A percentile compares a stretch with the other conserved stretches of the same genome.
Evolutionary conservation across 2,113 vertebrate species (phyloP).

Genomic region (Psittacara wagleri): DNA sequence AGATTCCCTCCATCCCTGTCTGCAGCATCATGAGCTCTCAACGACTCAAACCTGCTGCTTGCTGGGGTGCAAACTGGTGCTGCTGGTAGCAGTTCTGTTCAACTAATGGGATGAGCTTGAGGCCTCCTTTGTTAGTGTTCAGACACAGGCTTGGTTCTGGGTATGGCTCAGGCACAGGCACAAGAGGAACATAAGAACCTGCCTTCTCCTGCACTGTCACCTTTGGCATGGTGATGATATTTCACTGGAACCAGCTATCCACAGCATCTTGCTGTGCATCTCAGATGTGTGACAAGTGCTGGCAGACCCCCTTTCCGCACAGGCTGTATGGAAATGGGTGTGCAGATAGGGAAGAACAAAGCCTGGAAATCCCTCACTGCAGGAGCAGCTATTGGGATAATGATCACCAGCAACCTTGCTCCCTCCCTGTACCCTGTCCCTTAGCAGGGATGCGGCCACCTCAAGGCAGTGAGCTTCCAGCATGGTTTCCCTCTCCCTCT

Average conservation of each 20-base stretch:
- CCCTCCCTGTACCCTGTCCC: not conserved
- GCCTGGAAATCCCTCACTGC: not conserved
- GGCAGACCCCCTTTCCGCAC: not conserved
- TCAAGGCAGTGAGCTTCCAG: not conserved
- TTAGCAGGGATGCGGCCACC: not conserved
- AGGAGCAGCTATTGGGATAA: not conserved
- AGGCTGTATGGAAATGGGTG: not conserved
- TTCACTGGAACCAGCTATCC: not conserved
- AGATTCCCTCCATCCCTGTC: not conserved
- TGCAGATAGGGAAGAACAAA: not conserved
- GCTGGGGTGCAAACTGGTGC: not conserved
- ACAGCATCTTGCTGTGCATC: not conserved
- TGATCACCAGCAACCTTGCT: not conserved
- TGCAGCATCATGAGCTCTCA: not conserved
- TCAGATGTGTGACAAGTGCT: not conserved
- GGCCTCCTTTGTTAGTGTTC: not conserved
- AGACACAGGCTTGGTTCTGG: rapidly evolving
- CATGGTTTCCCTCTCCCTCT: not conserved
- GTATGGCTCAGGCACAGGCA: not conserved
- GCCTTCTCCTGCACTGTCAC: not conserved
- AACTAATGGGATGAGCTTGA: not conserved
- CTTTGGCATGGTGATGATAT: not conserved
- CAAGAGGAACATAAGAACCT: not conserved
- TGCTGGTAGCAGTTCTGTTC: not conserved
- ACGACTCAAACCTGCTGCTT: not conserved